Conservation (phyloP, 2,888 invertebrate species). For the Tipula helvola region DNA sequence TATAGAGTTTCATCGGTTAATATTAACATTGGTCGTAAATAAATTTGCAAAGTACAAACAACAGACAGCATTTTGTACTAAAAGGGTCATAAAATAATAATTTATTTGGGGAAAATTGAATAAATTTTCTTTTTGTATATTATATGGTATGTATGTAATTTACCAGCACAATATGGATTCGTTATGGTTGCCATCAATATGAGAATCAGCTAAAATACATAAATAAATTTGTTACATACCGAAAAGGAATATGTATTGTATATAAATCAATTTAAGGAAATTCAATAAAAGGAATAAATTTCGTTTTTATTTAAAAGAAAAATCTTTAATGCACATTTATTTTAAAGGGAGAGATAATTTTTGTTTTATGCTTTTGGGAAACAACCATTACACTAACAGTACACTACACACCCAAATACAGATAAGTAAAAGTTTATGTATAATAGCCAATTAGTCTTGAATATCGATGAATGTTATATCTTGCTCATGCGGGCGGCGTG, state of each 20-base stretch:
- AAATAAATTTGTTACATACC: neutral
- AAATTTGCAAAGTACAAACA: neutral
- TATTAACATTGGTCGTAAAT: neutral
- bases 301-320: neutral
- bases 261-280: neutral
- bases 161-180: neutral
- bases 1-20: neutral
- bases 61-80: neutral
- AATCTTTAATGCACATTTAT: neutral
- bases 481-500: no score
- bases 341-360: neutral
- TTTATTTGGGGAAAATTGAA: neutral
- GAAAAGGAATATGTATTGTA: neutral
- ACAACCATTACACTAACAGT: neutral
- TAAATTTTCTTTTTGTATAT: neutral
- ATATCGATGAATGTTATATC: neutral
- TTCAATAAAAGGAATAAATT: neutral
- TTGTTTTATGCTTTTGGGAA: neutral
- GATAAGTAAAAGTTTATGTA: neutral
- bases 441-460: neutral
- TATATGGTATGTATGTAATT: neutral
- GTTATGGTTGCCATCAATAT: neutral
- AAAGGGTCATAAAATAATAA: neutral
- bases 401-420: neutral
- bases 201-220: neutral